These are phyloP conservation scores for Dendroctonus valens DNA, from an alignment of 1,140 invertebrate species.

Conservation along the genomic window DNA sequence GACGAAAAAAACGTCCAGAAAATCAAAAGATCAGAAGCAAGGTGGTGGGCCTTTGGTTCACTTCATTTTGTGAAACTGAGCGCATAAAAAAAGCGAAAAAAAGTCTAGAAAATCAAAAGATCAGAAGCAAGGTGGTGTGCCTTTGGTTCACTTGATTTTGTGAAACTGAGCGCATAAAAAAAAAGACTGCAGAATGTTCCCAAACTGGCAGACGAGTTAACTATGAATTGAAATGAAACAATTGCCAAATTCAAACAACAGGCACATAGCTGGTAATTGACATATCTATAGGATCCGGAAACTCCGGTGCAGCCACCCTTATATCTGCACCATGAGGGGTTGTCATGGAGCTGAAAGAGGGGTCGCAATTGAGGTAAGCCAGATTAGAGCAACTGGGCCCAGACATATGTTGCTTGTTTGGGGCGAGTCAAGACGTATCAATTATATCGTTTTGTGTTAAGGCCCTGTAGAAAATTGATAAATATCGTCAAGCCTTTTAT, in stretches of 20 bases:
- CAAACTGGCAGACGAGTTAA: background rate
- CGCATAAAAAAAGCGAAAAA: too few relatives aligned
- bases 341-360: conserved; percentile 29
- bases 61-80: too few relatives aligned
- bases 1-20: too few relatives aligned
- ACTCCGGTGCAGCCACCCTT: conserved; percentile 7
- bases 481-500: conserved; percentile 20
- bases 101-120: too few relatives aligned
- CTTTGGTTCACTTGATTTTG: too few relatives aligned
- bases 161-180: too few relatives aligned
- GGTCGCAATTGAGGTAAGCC: conserved; percentile 37
- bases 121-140: too few relatives aligned
- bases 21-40: too few relatives aligned
- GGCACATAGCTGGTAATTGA: background rate
- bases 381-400: conserved; percentile 39
- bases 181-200: too few relatives aligned
- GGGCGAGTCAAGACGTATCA: conserved; percentile 41
- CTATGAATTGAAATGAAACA: conserved; percentile 2
- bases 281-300: conserved; percentile 3
- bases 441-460: conserved; percentile 21
- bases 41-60: too few relatives aligned
- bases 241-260: background rate
- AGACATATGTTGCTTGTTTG: conserved; percentile 40
- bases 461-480: conserved; percentile 24
- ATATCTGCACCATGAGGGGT: conserved; percentile 19